Base-by-base conservation (phyloP, 2,113 vertebrate genomes). In the Oryzias curvinotus region DNA sequence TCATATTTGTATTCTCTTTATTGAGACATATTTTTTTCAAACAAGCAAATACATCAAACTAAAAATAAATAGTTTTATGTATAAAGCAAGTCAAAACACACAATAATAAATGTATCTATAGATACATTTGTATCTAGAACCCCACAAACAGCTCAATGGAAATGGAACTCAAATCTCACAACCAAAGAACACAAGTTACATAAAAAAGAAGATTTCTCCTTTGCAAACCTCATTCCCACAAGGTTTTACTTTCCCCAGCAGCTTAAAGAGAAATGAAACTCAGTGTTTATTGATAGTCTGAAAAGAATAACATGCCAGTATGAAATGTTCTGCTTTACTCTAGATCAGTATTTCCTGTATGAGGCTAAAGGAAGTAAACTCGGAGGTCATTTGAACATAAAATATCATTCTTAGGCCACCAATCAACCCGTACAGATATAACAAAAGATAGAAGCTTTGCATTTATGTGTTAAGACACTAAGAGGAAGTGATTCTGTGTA, bases 401-500 rank as follows among this genome's bases (percentile, higher is more conserved):
- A 3, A 28, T 8, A 16, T 14, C 26, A 13, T 26, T 7, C 42
- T 54, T 52, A 21, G 42, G 25, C 54, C 6, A 42, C 5, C 1
- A 43, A 54, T 45, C 42, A 42, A 5, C 56, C 5, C 2, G 47
- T 54, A 15, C 14, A 57, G 0, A 68, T 8, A 16, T 36, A n/a
- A 1, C 18, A 46, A 57, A 68, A 53, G 25, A 52, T 47, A 1
- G 42, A 58, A 50, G 19, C 61, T 59, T 65, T 78, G 2, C 5
- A 46, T 54, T 18, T 36, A 15, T 67, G 45, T 71, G 62, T 43
- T 63, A 57, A 56, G 28, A 57, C 57, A 62, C 19, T 71, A 90
- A 45, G 49, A 62, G 85, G 91, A 93, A 91, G 88, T 91, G 82
- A 72, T 23, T 2, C 54, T 5, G 6, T 44, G 19, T 85, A 86